Conservation (phyloP, 2,888 invertebrate species). For the Imbricaverruca yamaguchii region DNA sequence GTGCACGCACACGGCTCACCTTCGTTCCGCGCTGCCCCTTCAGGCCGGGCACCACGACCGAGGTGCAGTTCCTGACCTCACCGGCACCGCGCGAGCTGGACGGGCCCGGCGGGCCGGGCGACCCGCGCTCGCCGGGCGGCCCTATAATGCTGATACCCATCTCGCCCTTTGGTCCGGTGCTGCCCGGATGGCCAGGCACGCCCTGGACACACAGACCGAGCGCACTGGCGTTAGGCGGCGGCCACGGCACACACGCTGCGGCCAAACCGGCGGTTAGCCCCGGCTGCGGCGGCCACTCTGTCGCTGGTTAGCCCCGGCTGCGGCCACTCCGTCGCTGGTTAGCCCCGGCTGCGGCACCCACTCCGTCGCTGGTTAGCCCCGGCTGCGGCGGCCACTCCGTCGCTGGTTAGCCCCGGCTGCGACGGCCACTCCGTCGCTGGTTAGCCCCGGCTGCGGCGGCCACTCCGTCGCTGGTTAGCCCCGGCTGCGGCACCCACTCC, state of each 20-base stretch:
- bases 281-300: too few relatives aligned
- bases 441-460: too few relatives aligned
- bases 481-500: conserved; percentile 31
- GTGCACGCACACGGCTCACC: conserved; percentile 38
- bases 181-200: conserved; percentile 33
- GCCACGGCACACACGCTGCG: too few relatives aligned
- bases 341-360: conserved; percentile 21
- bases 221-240: not conserved
- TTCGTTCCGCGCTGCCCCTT: not conserved
- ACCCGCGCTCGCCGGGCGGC: conserved; percentile 50
- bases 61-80: not conserved
- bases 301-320: too few relatives aligned
- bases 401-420: conserved; percentile 33
- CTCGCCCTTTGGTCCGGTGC: conserved; percentile 54
- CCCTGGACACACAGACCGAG: conserved; percentile 27
- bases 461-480: too few relatives aligned
- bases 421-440: conserved; percentile 24
- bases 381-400: conserved; percentile 27
- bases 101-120: conserved; percentile 41
- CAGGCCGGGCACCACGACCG: not conserved
- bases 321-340: not conserved
- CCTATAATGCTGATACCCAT: conserved; percentile 45
- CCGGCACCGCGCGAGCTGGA: not conserved
- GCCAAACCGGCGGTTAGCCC: too few relatives aligned
- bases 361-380: conserved; percentile 25